A percentile compares a stretch with the other conserved stretches of the same genome.
Evolutionary conservation across 2,888 invertebrate species (phyloP).

Genomic region (Meteorus cinctellus): DNA sequence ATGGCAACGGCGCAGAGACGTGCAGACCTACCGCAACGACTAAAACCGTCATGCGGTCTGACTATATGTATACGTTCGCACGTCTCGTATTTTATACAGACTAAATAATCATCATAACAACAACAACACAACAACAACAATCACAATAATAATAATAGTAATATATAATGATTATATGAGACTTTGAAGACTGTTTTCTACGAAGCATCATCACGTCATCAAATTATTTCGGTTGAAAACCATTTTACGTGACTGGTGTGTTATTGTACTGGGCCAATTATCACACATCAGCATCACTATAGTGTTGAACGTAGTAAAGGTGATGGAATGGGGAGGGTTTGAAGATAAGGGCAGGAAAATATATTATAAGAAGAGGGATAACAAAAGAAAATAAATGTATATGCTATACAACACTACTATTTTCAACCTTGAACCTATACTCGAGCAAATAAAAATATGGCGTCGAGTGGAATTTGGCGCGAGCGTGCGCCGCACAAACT

Average conservation of each 20-base stretch:
- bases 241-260: neutral
- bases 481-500: slow-evolving; percentile 10
- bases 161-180: neutral
- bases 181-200: slow-evolving; percentile 19
- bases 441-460: slow-evolving; percentile 26
- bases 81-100: slow-evolving; percentile 63
- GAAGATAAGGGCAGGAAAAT: neutral
- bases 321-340: neutral
- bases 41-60: slow-evolving; percentile 56
- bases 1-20: slow-evolving; percentile 47
- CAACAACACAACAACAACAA: neutral
- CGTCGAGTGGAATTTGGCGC: slow-evolving; percentile 20
- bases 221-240: slow-evolving; percentile 4
- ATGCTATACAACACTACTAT: slow-evolving; percentile 21
- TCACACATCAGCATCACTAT: neutral
- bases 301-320: neutral
- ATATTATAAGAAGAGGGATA: neutral
- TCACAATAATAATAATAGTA: neutral
- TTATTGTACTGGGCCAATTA: neutral
- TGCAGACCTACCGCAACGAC: slow-evolving; percentile 67
- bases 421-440: slow-evolving; percentile 39
- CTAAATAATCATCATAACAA: neutral
- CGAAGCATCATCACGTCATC: neutral
- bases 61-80: slow-evolving; percentile 56
- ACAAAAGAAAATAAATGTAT: slow-evolving; percentile 24